Evolutionary conservation across 2,113 vertebrate species (phyloP), one percentile per base, ranked within the genome.

Genomic region (Grus americana): DNA sequence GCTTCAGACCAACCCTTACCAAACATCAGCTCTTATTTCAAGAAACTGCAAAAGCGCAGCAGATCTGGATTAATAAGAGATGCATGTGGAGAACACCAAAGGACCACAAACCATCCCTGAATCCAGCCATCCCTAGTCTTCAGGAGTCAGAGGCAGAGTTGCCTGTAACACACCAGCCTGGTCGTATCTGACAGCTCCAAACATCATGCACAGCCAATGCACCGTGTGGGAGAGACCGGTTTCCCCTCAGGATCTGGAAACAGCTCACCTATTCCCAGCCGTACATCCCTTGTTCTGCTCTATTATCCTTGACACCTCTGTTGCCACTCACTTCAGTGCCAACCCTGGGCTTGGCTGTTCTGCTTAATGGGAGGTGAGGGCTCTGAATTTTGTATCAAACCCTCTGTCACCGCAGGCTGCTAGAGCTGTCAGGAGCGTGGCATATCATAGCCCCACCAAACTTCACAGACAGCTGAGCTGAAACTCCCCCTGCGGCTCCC

Each of bases 321-420:
- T 40, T 76, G 80, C 92, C 92, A 91, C 78, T 95, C 86, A 58
- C 54, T 81, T 49, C 3, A 0, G 89, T 73, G 92, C 91, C 96
- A 95, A 61, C 47, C 65, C 73, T 0, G 0, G 80, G 86, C 80
- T 79, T 79, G 38, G 76, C 80, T 93, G 89, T 82, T 95, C 76
- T 91, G 89, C 54, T 92, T 97, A 97, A 96, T 82, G 78, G 70
- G 92, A 97, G 89, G 80, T 79, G 96, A 97, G 95, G 91, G 92
- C 70, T 95, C 92, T 92, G 94, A 94, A 85, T 91, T 93, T 89
- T 89, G 54, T 79, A 95, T 96, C 95, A 96, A 95, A 92, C 78
- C 78, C 86, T 87, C 73, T 97, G 94, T 97, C 96, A 90, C 95
- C 10, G 16, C 32, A 2, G 96, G 91, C 96, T 96, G 95, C 88